Conservation (phyloP, 1,140 invertebrate genomes). For the Drosophila sp. region DNA sequence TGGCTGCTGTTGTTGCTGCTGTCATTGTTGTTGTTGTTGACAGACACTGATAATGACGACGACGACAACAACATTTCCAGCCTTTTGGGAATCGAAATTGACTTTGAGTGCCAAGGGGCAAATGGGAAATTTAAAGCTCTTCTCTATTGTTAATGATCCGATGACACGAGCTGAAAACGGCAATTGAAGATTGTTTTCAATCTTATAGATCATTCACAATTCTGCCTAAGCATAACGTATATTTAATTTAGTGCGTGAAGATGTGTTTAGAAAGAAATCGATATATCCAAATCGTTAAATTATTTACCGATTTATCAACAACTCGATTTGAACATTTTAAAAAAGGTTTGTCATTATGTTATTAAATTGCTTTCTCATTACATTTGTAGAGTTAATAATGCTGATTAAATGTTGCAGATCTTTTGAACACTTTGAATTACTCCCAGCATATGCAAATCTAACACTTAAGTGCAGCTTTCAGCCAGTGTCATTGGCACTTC, state of each 20-base stretch:
- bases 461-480: neutral
- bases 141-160: constrained; percentile 6
- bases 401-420: neutral
- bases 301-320: no score
- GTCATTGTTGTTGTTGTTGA: constrained; percentile 33
- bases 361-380: no score
- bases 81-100: constrained; percentile 28
- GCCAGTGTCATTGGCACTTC: constrained; percentile 10
- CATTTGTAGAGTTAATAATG: neutral
- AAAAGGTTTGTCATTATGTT: no score
- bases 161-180: constrained; percentile 23
- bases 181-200: neutral
- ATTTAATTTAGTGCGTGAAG: no score
- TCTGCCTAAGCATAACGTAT: no score
- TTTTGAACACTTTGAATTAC: no score
- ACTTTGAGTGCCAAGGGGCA: constrained; percentile 8
- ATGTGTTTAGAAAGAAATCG: no score
- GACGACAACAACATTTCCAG: constrained; percentile 33
- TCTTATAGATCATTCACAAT: no score
- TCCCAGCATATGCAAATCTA: no score
- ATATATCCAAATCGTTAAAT: no score
- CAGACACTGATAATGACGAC: constrained; percentile 65
- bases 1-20: neutral
- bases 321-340: no score
- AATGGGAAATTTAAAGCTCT: constrained; percentile 22